A percentile compares a stretch with the other conserved stretches of the same genome.
phyloP scores from a whole-genome alignment of 2,113 vertebrate genomes.

The Anhinga rufa region DNA sequence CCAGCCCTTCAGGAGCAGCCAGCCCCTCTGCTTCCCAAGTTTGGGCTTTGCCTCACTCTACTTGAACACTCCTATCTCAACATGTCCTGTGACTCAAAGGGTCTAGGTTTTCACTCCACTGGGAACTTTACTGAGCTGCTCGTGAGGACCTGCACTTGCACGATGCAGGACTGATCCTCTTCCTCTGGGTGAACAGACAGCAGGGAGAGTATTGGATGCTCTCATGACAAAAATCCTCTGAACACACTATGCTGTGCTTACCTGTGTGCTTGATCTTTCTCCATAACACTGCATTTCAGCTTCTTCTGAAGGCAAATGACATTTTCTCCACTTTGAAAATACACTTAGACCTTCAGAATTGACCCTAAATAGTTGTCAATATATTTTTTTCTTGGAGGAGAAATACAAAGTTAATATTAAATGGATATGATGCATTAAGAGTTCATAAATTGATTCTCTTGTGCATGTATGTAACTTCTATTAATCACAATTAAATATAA shows the following conservation, averaged over 20 bases:
- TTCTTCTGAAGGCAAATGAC: neutral
- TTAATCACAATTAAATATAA: neutral
- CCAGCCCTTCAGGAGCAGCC: rapidly evolving
- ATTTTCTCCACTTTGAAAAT: neutral
- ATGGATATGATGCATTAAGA: neutral
- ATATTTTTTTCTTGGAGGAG: neutral
- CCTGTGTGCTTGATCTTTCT: neutral
- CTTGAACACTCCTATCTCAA: neutral
- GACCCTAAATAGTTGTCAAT: neutral
- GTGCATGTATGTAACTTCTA: neutral
- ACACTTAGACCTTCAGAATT: neutral
- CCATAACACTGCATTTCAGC: neutral
- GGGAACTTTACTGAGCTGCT: neutral
- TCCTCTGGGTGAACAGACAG: neutral
- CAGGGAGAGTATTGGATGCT: neutral
- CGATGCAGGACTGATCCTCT: rapidly evolving
- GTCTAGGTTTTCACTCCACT: rapidly evolving
- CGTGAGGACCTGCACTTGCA: neutral
- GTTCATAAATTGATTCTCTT: neutral
- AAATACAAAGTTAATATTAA: neutral
- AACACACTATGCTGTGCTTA: neutral
- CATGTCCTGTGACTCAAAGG: rapidly evolving
- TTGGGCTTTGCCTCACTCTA: neutral
- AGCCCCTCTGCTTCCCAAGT: neutral
- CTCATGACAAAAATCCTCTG: neutral